These are phyloP conservation scores for Megaustenia siamemsis DNA, from an alignment of 2,888 invertebrate species.

Conservation along the genomic window DNA sequence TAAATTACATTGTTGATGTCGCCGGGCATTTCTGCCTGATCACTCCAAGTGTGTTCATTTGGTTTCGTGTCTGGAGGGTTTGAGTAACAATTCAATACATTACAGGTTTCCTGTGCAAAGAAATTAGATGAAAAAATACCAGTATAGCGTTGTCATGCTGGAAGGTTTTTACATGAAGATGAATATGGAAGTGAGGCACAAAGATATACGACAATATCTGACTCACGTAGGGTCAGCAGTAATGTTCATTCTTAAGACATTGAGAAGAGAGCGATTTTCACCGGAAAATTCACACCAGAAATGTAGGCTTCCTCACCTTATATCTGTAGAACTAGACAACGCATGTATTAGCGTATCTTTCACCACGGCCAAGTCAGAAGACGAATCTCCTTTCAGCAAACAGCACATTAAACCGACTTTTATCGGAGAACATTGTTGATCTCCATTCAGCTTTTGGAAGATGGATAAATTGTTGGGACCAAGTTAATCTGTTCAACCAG, in stretches of 20 bases:
- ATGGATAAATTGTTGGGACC: background rate
- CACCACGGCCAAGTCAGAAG: conserved; percentile 24
- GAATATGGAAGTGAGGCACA: background rate
- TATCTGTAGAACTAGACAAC: background rate
- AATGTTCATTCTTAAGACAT: conserved; percentile 21
- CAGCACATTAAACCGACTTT: conserved; percentile 25
- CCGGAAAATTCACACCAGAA: conserved; percentile 9
- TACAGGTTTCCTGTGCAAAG: conserved; percentile 3
- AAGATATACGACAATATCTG: background rate
- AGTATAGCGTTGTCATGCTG: conserved; percentile 15
- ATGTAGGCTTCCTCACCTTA: conserved; percentile 29
- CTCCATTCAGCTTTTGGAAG: background rate
- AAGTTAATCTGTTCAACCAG: background rate
- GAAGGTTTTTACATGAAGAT: background rate
- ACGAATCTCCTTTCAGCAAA: conserved; percentile 19
- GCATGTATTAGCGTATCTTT: conserved; percentile 19
- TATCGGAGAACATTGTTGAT: conserved; percentile 27
- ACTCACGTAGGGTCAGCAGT: background rate
- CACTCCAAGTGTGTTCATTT: conserved; percentile 24
- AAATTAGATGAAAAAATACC: conserved; percentile 9
- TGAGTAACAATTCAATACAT: background rate
- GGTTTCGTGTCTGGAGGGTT: conserved; percentile 13
- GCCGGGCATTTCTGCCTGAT: background rate
- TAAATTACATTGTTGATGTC: conserved; percentile 12
- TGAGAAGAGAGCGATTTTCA: background rate